Evolutionary conservation across 1,140 invertebrate genomes (phyloP).

Genomic region (Pygmarrhopalites habei): DNA sequence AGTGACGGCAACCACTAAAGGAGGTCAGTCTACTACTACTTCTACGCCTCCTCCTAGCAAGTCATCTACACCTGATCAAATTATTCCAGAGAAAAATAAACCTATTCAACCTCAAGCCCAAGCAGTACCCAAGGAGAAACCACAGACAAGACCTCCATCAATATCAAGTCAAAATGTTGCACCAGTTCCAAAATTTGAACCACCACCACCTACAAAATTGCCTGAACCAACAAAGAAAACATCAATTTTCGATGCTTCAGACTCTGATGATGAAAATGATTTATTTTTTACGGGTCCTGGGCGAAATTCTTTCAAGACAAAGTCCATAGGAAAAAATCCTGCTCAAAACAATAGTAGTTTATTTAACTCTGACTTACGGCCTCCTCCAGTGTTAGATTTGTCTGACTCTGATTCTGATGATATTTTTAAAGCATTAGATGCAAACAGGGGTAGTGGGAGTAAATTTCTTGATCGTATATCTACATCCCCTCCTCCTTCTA

Average conservation of each 20-base stretch:
- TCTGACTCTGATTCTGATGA: slow-evolving; percentile 2
- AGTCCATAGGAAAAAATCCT: too few relatives aligned
- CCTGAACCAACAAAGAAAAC: neutral
- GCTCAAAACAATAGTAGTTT: too few relatives aligned
- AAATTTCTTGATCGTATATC: neutral
- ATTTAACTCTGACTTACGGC: neutral
- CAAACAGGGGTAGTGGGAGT: neutral
- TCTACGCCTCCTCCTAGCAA: too few relatives aligned
- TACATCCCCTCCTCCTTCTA: neutral
- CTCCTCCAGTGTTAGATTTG: neutral
- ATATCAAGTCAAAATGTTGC: too few relatives aligned
- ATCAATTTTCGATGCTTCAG: neutral
- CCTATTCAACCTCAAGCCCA: too few relatives aligned
- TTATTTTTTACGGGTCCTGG: neutral
- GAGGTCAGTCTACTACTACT: too few relatives aligned
- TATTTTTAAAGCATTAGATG: neutral
- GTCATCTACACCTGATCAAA: too few relatives aligned
- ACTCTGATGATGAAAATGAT: neutral
- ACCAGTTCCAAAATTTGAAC: too few relatives aligned
- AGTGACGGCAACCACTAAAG: too few relatives aligned
- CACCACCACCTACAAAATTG: neutral
- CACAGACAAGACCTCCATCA: too few relatives aligned
- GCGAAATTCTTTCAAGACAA: neutral
- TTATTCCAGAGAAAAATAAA: too few relatives aligned
- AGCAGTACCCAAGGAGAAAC: too few relatives aligned